These are phyloP conservation scores for Nomada lathburiana DNA, from an alignment of 2,888 invertebrate genomes.

Conservation along the genomic window DNA sequence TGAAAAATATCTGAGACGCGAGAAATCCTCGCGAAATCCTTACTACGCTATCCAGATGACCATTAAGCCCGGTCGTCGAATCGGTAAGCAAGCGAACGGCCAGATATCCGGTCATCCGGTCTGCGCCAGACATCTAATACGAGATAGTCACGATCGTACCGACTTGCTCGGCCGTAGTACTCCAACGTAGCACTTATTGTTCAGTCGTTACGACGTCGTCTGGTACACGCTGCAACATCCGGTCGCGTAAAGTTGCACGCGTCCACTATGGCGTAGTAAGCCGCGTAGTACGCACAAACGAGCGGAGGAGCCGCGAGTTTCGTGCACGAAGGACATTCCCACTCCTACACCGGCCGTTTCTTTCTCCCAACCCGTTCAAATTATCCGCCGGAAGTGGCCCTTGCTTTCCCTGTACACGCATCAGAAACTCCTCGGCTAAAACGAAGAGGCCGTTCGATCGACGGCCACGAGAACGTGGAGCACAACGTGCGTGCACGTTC, in stretches of 20 bases:
- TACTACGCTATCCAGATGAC: too few relatives aligned
- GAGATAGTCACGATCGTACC: constrained; percentile 32
- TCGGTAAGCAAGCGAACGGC: background rate
- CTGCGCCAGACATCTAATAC: background rate
- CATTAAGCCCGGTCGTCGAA: background rate
- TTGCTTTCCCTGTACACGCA: constrained; percentile 58
- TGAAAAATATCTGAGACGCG: too few relatives aligned
- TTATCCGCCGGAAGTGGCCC: constrained; percentile 64
- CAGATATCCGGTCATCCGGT: constrained; percentile 34
- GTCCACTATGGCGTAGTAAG: constrained; percentile 65
- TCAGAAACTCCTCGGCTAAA: constrained; percentile 48
- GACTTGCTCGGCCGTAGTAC: constrained; percentile 53
- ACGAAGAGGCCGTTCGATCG: constrained; percentile 27
- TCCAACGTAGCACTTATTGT: constrained; percentile 54
- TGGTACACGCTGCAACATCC: constrained; percentile 60
- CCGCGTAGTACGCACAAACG: constrained; percentile 73
- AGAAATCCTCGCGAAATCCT: too few relatives aligned
- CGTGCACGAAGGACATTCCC: constrained; percentile 70
- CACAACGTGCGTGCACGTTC: constrained; percentile 6
- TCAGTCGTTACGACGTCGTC: constrained; percentile 57
- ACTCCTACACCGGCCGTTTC: constrained; percentile 58
- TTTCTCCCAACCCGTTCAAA: constrained; percentile 53
- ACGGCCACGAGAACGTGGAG: background rate
- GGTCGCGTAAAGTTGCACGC: constrained; percentile 63
- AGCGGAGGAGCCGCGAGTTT: constrained; percentile 64